Percentiles rank a stretch among this genome's conserved stretches.
These are phyloP conservation scores for Odobenus rosmarus DNA, from an alignment of 2,113 vertebrate species.

Conservation along the genomic window DNA sequence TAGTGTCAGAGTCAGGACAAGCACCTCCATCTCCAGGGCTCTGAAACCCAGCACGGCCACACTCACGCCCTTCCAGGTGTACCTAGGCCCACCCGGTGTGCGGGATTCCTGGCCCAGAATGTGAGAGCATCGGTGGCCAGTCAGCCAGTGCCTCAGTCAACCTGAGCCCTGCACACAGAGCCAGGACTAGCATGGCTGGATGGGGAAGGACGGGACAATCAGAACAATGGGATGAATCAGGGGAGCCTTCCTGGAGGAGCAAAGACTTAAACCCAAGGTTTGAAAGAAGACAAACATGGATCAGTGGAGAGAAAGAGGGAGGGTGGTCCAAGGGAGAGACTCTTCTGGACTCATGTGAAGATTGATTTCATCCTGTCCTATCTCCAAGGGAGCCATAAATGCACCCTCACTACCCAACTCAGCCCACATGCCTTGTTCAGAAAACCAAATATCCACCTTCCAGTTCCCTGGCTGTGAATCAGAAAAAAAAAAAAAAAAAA, in stretches of 20 bases:
- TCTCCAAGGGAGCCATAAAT: neutral
- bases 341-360: neutral
- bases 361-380: neutral
- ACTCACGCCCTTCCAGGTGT: neutral
- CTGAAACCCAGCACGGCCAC: neutral
- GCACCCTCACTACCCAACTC: neutral
- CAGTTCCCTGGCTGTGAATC: neutral
- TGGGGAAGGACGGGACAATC: neutral
- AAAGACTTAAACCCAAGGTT: neutral
- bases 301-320: neutral
- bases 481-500: neutral
- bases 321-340: neutral
- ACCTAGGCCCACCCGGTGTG: neutral
- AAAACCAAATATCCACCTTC: neutral
- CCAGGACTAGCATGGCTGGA: neutral
- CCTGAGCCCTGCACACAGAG: neutral
- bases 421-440: neutral
- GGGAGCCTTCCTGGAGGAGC: neutral
- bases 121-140: neutral
- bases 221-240: neutral
- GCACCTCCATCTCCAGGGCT: neutral
- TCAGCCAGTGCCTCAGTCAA: neutral
- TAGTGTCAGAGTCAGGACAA: neutral
- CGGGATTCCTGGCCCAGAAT: neutral
- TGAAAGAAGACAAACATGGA: neutral